phyloP scores from a whole-genome alignment of 2,113 vertebrate genomes.

The Geococcyx californianus region DNA sequence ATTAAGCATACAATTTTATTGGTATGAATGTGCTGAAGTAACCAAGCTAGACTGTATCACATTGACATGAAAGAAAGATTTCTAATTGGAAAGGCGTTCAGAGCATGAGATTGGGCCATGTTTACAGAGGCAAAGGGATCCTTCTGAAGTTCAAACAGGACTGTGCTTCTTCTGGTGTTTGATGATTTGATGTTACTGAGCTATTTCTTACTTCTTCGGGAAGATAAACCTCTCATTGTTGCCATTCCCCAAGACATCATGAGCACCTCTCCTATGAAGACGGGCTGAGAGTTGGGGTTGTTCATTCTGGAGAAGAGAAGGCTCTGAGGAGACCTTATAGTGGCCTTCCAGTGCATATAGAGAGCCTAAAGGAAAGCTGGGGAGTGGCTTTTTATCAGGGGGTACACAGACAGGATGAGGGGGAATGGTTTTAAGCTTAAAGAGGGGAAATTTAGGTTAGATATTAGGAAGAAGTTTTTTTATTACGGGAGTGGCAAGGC shows the following conservation, averaged over 20 bases:
- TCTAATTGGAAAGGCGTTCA: not conserved
- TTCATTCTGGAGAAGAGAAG: no score
- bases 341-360: no score
- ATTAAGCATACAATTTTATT: not conserved
- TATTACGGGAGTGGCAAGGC: no score
- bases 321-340: no score
- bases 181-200: not conserved
- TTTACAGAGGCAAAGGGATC: not conserved
- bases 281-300: no score
- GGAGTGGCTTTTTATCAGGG: no score
- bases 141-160: not conserved
- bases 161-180: not conserved
- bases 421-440: no score
- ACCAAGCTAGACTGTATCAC: not conserved
- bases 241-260: not conserved
- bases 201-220: not conserved
- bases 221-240: rapidly evolving
- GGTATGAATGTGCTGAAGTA: not conserved
- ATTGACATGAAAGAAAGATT: not conserved
- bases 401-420: no score
- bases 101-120: not conserved
- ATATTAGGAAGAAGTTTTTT: no score
- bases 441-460: no score
- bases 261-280: no score
- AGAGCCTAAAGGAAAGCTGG: no score